Conservation (phyloP, 2,797 vertebrate species). For the Phoeniculus purpureus region DNA sequence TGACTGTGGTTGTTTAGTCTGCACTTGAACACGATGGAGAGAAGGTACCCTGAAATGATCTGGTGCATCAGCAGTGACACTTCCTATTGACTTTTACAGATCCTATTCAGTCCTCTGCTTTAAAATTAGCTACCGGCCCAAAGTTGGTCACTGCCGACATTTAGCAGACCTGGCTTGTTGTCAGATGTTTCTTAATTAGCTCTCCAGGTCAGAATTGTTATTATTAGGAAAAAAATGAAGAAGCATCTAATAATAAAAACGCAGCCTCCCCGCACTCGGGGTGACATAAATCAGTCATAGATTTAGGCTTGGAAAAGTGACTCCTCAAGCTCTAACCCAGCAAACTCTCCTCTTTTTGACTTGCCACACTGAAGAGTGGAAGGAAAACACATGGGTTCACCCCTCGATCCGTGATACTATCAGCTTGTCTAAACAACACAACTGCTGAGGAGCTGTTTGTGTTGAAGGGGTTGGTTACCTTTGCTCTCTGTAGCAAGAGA, state of each 20-base stretch:
- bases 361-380: background rate
- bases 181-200: conserved; percentile 52
- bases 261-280: background rate
- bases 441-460: accelerated
- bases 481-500: background rate
- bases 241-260: conserved; percentile 13
- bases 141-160: conserved; percentile 26
- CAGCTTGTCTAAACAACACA: background rate
- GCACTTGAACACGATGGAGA: background rate
- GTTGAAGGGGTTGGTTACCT: background rate
- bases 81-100: background rate
- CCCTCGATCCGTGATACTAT: background rate
- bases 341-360: background rate
- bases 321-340: background rate
- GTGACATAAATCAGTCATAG: background rate
- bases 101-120: background rate
- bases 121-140: conserved; percentile 39
- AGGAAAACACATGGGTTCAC: background rate
- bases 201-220: conserved; percentile 38
- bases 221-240: background rate
- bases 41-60: background rate
- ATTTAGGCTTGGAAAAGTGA: background rate
- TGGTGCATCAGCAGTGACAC: background rate
- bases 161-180: conserved; percentile 34
- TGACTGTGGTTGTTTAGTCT: background rate